Conservation (phyloP, 2,113 vertebrate species). For the Macquaria australasica region DNA sequence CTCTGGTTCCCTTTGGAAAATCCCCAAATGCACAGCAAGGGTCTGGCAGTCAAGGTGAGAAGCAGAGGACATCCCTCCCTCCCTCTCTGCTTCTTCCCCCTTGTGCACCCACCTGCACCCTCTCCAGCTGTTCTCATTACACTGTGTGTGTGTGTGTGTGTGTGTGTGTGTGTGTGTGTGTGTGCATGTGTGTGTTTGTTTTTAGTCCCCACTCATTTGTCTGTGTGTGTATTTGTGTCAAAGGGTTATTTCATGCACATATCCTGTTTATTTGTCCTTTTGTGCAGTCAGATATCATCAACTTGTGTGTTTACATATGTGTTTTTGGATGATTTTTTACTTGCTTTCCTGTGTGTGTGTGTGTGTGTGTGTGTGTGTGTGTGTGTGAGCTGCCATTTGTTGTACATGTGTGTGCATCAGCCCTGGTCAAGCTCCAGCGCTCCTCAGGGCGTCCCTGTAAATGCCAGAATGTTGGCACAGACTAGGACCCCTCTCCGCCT, state of each 20-base stretch:
- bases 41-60: constrained; percentile 84
- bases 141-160: not conserved
- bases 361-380: constrained; percentile 3
- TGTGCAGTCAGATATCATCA: not conserved
- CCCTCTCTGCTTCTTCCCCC: constrained; percentile 56
- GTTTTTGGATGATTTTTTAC: not conserved
- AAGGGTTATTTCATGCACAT: not conserved
- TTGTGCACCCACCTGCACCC: constrained; percentile 45
- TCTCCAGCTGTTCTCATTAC: constrained; percentile 81
- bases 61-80: constrained; percentile 79
- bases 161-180: constrained; percentile 3
- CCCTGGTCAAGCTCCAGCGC: constrained; percentile 50
- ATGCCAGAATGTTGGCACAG: constrained; percentile 60
- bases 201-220: constrained; percentile 38
- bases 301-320: not conserved
- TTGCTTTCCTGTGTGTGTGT: not conserved
- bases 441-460: constrained; percentile 60
- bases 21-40: constrained; percentile 80
- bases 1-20: constrained; percentile 78
- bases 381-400: not conserved
- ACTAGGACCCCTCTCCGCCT: constrained; percentile 22
- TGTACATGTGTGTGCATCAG: constrained; percentile 21
- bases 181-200: constrained; percentile 8
- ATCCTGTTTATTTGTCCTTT: constrained; percentile 35
- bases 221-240: constrained; percentile 16